These are phyloP conservation scores for Xylota segnis DNA, from an alignment of 2,888 invertebrate genomes.

Conservation along the genomic window DNA sequence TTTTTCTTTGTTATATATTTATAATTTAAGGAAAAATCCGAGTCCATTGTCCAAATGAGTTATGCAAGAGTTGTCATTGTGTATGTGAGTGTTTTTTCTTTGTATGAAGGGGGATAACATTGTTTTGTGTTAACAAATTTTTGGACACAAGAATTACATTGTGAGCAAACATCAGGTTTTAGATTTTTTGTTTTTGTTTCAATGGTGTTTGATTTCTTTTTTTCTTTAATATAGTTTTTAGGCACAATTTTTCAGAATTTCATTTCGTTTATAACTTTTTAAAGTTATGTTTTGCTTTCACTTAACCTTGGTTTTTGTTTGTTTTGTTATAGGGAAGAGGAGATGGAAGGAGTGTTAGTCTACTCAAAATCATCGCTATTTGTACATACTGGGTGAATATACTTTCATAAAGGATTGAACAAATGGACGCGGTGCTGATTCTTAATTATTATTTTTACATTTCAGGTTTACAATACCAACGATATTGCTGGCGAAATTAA, in stretches of 20 bases:
- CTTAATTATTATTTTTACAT: not conserved
- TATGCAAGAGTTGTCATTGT: conserved; percentile 68
- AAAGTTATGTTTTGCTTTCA: conserved; percentile 36
- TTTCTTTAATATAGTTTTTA: conserved; percentile 48
- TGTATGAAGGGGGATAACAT: conserved; percentile 16
- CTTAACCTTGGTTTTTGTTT: conserved; percentile 10
- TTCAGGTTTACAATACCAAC: too few species aligned
- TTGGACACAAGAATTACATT: conserved; percentile 59
- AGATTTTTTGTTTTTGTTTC: conserved; percentile 21
- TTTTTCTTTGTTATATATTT: conserved; percentile 26
- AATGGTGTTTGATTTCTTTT: conserved; percentile 20
- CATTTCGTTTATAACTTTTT: conserved; percentile 55
- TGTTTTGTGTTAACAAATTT: conserved; percentile 44
- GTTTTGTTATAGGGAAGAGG: not conserved
- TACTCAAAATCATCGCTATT: conserved; percentile 28
- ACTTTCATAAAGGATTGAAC: too few species aligned
- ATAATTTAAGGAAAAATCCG: conserved; percentile 64
- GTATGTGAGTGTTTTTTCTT: conserved; percentile 13
- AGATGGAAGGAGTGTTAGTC: not conserved
- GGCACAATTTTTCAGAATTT: conserved; percentile 74
- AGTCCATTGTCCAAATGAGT: conserved; percentile 72
- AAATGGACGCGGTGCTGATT: too few species aligned
- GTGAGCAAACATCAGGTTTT: conserved; percentile 71
- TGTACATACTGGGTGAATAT: not conserved
- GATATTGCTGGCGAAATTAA: too few species aligned